A percentile compares a stretch with the other conserved stretches of the same genome.
Evolutionary conservation across 2,113 vertebrate species (phyloP).

Genomic region (Garra rufa): DNA sequence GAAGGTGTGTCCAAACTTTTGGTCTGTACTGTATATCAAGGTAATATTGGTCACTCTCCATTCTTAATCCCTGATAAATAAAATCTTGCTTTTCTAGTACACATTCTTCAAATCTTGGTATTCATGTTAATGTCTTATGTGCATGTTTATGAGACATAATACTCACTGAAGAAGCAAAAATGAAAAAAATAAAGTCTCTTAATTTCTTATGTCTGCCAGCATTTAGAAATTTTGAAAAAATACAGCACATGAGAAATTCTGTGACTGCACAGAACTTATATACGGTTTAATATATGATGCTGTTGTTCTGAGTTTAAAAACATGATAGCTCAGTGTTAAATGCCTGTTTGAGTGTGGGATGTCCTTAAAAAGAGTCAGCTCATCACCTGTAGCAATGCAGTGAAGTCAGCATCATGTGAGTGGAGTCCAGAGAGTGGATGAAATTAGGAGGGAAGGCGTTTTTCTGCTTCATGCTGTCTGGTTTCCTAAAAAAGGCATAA

Average conservation of each 20-base stretch:
- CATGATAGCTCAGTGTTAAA: too few species aligned
- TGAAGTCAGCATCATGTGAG: slow-evolving; percentile 98
- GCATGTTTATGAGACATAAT: neutral
- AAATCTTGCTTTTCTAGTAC: neutral
- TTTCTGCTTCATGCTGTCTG: slow-evolving; percentile 92
- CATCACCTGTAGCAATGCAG: slow-evolving; percentile 88
- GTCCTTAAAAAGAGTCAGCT: neutral
- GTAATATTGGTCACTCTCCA: neutral
- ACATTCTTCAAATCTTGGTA: neutral
- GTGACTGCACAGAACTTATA: neutral
- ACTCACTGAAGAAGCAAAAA: neutral
- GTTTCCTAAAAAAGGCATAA: slow-evolving; percentile 76
- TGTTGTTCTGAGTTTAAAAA: too few species aligned
- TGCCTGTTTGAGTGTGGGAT: neutral
- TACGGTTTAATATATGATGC: too few species aligned
- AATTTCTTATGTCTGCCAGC: neutral
- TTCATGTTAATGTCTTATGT: neutral
- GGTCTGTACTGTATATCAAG: too few species aligned
- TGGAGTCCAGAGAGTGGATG: slow-evolving; percentile 97
- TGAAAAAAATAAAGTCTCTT: neutral
- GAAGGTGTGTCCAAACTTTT: too few species aligned
- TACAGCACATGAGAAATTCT: neutral
- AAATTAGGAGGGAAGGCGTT: slow-evolving; percentile 97
- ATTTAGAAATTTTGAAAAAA: neutral
- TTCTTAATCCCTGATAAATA: neutral